Evolutionary conservation across 2,888 invertebrate genomes (phyloP).

Genomic region (Ypsolopha scabrella): DNA sequence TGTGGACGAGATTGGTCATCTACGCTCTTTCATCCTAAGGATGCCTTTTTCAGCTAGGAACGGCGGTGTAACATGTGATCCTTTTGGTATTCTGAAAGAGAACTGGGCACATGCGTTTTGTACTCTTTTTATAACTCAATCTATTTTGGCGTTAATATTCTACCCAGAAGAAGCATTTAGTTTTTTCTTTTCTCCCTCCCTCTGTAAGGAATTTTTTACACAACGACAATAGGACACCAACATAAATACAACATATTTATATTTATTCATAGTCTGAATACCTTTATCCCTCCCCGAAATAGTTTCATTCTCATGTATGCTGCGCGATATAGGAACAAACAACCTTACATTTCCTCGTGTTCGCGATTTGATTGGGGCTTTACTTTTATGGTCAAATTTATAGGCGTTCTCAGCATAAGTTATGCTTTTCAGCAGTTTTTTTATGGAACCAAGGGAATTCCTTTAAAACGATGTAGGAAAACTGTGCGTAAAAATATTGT

Average conservation of each 20-base stretch:
- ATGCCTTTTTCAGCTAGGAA: too few species aligned
- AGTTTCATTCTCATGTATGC: slow-evolving; percentile 54
- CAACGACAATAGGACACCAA: too few species aligned
- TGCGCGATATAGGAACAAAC: slow-evolving; percentile 55
- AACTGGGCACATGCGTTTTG: neutral
- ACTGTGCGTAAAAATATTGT: too few species aligned
- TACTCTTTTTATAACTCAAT: neutral
- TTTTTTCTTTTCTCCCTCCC: too few species aligned
- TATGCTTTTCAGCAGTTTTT: slow-evolving; percentile 36
- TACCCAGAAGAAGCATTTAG: too few species aligned
- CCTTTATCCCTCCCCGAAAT: slow-evolving; percentile 47
- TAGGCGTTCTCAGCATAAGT: slow-evolving; percentile 43
- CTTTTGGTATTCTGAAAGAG: neutral
- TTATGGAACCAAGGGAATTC: slow-evolving; percentile 12
- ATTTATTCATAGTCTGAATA: slow-evolving; percentile 45
- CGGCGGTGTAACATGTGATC: too few species aligned
- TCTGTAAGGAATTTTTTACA: too few species aligned
- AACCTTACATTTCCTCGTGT: slow-evolving; percentile 58
- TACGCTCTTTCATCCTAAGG: too few species aligned
- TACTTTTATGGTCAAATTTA: slow-evolving; percentile 67
- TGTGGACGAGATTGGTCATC: too few species aligned
- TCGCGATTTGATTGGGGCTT: slow-evolving; percentile 66
- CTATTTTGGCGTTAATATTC: too few species aligned
- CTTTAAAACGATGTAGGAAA: slow-evolving; percentile 26
- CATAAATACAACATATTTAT: slow-evolving; percentile 32